A percentile compares a stretch with the other conserved stretches of the same genome.
Conservation (phyloP, 2,888 invertebrate genomes). For the Oscheius sp. region DNA sequence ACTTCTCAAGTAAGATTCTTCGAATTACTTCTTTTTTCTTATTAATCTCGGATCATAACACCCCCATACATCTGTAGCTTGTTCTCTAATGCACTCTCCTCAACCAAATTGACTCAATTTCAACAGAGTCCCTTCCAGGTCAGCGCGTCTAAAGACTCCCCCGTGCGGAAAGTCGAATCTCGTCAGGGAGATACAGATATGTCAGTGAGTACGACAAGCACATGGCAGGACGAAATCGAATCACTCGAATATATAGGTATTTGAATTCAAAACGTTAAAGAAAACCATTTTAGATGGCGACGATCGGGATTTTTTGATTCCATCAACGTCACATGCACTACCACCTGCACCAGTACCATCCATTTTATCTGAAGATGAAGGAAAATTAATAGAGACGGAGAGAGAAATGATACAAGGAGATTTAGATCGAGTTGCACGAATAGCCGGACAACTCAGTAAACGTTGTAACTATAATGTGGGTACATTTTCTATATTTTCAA, state of each 20-base stretch:
- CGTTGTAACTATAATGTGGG: constrained; percentile 49
- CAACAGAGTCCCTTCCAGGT: constrained; percentile 20
- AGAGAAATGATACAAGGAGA: constrained; percentile 18
- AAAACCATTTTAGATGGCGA: constrained; percentile 32
- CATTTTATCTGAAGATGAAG: no score
- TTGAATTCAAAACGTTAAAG: neutral
- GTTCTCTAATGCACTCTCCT: neutral
- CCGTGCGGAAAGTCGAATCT: constrained; percentile 21
- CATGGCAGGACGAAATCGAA: constrained; percentile 57
- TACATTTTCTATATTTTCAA: no score
- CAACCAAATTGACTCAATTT: neutral
- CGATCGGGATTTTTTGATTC: constrained; percentile 25
- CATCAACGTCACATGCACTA: constrained; percentile 16
- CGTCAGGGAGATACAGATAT: constrained; percentile 35
- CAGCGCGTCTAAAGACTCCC: constrained; percentile 25
- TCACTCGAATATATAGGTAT: constrained; percentile 47
- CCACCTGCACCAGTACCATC: no score
- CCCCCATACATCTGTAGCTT: no score
- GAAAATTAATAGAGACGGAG: constrained; percentile 34
- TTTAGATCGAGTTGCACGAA: constrained; percentile 37
- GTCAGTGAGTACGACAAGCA: constrained; percentile 45
- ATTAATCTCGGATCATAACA: no score
- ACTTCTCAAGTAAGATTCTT: constrained; percentile 21
- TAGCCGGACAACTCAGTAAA: constrained; percentile 46
- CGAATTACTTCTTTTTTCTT: no score